A percentile compares a stretch with the other conserved stretches of the same genome.
These are phyloP conservation scores for Patella vulgata DNA, from an alignment of 1,140 invertebrate species.

Conservation along the genomic window DNA sequence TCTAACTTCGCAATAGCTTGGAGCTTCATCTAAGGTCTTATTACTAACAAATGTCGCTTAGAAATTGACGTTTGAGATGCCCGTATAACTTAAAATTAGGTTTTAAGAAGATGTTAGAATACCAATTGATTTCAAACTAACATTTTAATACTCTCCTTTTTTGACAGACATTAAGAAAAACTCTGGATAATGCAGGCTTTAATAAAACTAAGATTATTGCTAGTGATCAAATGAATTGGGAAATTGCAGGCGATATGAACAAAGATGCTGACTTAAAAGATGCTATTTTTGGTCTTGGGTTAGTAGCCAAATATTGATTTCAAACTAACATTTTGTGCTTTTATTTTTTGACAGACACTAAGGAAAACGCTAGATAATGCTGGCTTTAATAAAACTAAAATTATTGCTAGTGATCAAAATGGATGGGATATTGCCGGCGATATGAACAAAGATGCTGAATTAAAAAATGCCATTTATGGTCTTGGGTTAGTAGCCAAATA, in stretches of 20 bases:
- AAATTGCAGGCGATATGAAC: conserved; percentile 40
- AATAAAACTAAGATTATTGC: conserved; percentile 50
- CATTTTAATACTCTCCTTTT: too few relatives aligned
- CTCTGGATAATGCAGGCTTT: conserved; percentile 39
- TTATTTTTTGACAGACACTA: conserved; percentile 18
- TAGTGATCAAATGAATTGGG: conserved; percentile 35
- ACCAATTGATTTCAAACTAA: too few relatives aligned
- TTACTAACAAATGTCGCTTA: too few relatives aligned
- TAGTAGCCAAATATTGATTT: conserved; percentile 6
- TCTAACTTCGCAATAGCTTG: too few relatives aligned
- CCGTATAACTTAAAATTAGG: too few relatives aligned
- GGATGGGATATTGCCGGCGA: conserved; percentile 35
- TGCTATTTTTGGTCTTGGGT: conserved; percentile 46
- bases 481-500: conserved; percentile 25
- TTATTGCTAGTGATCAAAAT: conserved; percentile 52
- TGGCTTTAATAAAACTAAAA: conserved; percentile 34
- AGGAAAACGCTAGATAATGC: conserved; percentile 36
- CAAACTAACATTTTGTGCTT: too few relatives aligned
- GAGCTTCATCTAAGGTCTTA: too few relatives aligned
- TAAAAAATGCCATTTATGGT: conserved; percentile 37
- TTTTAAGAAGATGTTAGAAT: too few relatives aligned
- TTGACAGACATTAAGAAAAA: conserved; percentile 42
- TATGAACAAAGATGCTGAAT: conserved; percentile 40
- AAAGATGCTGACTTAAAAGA: conserved; percentile 38
- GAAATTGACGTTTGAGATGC: too few relatives aligned